These are phyloP conservation scores for Temnothorax curvispinosus DNA, from an alignment of 1,140 invertebrate species.

Conservation along the genomic window DNA sequence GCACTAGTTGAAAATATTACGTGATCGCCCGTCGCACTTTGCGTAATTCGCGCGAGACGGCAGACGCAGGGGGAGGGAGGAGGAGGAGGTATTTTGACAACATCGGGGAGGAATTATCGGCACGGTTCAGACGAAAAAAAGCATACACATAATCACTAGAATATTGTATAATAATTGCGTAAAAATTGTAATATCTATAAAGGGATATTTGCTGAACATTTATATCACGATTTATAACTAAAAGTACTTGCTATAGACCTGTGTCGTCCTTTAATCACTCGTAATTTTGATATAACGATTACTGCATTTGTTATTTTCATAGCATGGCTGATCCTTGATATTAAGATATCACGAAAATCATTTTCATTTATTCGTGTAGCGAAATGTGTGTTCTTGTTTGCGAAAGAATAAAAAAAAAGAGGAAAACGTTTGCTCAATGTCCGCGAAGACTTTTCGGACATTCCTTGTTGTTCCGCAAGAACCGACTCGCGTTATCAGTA, in stretches of 20 bases:
- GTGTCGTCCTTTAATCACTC: constrained; percentile 70
- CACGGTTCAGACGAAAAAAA: constrained; percentile 74
- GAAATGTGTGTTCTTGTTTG: constrained; percentile 68
- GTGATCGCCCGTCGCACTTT: constrained; percentile 39
- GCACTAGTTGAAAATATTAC: constrained; percentile 57
- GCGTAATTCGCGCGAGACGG: background rate
- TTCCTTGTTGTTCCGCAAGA: background rate
- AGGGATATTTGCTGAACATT: constrained; percentile 76
- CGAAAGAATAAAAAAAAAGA: constrained; percentile 4
- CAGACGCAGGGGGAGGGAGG: background rate
- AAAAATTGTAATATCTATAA: constrained; percentile 74
- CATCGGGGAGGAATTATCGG: constrained; percentile 74
- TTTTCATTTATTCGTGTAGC: constrained; percentile 48
- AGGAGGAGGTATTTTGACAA: constrained; percentile 18
- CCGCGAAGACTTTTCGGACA: constrained; percentile 19
- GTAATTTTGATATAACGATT: constrained; percentile 65
- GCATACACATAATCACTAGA: constrained; percentile 85
- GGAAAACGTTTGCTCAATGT: constrained; percentile 58
- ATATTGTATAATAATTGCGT: constrained; percentile 81
- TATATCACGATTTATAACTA: constrained; percentile 78
- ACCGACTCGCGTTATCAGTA: background rate
- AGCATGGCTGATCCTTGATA: constrained; percentile 44
- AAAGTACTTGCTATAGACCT: constrained; percentile 76
- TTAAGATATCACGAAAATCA: constrained; percentile 39
- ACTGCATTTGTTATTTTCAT: constrained; percentile 75